A percentile compares a stretch with the other conserved stretches of the same genome.
These are phyloP conservation scores for Tubulanus polymorphus DNA, from an alignment of 2,888 invertebrate species.

Conservation along the genomic window DNA sequence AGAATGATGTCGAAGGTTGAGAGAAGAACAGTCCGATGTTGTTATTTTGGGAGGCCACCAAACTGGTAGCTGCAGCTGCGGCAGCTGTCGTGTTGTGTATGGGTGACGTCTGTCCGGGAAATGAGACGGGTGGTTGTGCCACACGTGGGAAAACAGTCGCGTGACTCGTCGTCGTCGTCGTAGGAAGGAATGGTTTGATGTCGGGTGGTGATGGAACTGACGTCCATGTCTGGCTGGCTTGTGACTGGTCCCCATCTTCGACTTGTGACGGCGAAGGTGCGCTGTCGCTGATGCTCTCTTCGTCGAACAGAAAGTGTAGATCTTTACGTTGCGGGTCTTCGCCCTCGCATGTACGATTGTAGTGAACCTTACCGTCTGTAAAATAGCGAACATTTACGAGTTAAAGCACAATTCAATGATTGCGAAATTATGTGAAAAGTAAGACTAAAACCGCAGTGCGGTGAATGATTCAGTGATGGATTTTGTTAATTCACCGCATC, in stretches of 20 bases:
- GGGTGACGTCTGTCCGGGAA: not conserved
- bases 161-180: not conserved
- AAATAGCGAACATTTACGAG: constrained; percentile 13
- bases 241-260: constrained; percentile 37
- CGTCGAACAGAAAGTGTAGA: constrained; percentile 67
- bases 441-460: no score
- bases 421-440: no score
- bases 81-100: not conserved
- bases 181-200: constrained; percentile 22
- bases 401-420: no score
- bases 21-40: constrained; percentile 22
- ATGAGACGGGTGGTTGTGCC: constrained; percentile 18
- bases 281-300: constrained; percentile 71
- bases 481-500: no score
- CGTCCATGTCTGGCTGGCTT: constrained; percentile 22
- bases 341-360: constrained; percentile 88
- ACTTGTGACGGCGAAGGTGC: constrained; percentile 45
- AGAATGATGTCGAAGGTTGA: not conserved
- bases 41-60: no score
- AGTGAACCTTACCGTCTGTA: constrained; percentile 80
- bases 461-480: no score
- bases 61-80: no score
- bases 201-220: constrained; percentile 27
- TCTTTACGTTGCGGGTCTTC: constrained; percentile 57
- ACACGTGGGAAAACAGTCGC: constrained; percentile 12